These are phyloP conservation scores for Mayetiola destructor DNA, from an alignment of 2,888 invertebrate species.

Conservation along the genomic window DNA sequence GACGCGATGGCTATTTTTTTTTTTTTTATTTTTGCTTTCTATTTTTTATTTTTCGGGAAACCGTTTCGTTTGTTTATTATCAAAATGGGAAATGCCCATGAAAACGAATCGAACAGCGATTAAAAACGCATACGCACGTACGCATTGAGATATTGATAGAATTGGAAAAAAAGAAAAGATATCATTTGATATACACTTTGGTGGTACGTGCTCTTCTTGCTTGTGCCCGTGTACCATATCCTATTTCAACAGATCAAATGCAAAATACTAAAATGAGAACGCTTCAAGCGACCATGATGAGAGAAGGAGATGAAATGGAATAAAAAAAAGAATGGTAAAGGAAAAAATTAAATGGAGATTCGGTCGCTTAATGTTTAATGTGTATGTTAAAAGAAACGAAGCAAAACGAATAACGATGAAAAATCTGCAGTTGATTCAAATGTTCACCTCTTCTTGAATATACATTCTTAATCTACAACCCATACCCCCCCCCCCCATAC, in stretches of 20 bases:
- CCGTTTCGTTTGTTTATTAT: too few species aligned
- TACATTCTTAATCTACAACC: too few species aligned
- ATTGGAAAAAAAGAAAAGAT: not conserved
- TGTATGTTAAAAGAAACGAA: constrained; percentile 2
- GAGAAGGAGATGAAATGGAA: not conserved
- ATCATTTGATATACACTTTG: not conserved
- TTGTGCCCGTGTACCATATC: too few species aligned
- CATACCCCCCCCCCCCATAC: too few species aligned
- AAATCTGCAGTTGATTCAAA: too few species aligned
- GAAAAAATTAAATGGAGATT: too few species aligned
- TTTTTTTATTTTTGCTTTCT: not conserved
- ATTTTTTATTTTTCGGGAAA: too few species aligned
- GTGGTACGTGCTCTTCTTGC: too few species aligned
- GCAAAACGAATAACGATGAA: not conserved
- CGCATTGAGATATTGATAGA: not conserved
- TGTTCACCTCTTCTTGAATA: too few species aligned
- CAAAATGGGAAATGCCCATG: not conserved
- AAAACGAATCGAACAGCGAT: not conserved
- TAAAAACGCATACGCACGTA: not conserved
- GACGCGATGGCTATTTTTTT: not conserved
- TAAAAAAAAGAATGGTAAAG: not conserved
- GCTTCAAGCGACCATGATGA: not conserved
- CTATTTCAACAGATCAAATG: too few species aligned
- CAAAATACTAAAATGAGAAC: not conserved
- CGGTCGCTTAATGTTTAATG: too few species aligned